Evolutionary conservation across 1,140 invertebrate genomes (phyloP).

Genomic region (Drosophila pseudoobscura): DNA sequence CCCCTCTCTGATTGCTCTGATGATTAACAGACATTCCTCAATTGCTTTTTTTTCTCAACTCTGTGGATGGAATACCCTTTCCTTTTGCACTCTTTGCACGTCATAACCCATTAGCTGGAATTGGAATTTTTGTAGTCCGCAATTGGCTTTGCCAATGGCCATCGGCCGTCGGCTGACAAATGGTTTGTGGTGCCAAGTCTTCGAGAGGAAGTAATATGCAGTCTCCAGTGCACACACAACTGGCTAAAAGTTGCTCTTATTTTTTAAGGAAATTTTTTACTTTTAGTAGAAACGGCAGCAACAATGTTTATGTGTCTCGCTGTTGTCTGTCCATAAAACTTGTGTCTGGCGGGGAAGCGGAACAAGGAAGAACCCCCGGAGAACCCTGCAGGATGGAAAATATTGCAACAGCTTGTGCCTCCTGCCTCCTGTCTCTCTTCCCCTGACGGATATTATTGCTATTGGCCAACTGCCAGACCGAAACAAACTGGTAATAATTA

Average conservation of each 20-base stretch:
- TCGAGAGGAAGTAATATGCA: constrained; percentile 50
- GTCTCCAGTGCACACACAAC: constrained; percentile 29
- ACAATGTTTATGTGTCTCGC: constrained; percentile 41
- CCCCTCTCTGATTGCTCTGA: not conserved
- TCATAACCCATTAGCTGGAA: constrained; percentile 65
- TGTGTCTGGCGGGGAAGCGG: constrained; percentile 8
- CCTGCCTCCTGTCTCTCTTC: constrained; percentile 4
- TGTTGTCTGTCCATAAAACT: constrained; percentile 45
- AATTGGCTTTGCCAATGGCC: constrained; percentile 52
- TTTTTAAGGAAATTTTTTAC: constrained; percentile 27
- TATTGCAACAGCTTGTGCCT: constrained; percentile 46
- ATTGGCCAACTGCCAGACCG: constrained; percentile 56
- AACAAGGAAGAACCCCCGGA: constrained; percentile 3
- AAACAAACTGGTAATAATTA: constrained; percentile 64
- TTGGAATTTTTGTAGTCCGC: constrained; percentile 49
- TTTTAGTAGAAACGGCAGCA: constrained; percentile 10
- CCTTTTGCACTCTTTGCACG: constrained; percentile 6
- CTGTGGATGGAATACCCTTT: not conserved
- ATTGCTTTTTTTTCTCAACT: not conserved
- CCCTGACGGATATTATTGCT: constrained; percentile 28
- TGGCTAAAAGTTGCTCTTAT: constrained; percentile 33
- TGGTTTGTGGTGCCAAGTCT: constrained; percentile 30
- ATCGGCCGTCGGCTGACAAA: constrained; percentile 29
- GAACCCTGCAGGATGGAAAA: constrained; percentile 22
- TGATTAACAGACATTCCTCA: constrained; percentile 12